A percentile compares a stretch with the other conserved stretches of the same genome.
Evolutionary conservation across 2,113 vertebrate species (phyloP).

Genomic region (Antechinus flavipes): DNA sequence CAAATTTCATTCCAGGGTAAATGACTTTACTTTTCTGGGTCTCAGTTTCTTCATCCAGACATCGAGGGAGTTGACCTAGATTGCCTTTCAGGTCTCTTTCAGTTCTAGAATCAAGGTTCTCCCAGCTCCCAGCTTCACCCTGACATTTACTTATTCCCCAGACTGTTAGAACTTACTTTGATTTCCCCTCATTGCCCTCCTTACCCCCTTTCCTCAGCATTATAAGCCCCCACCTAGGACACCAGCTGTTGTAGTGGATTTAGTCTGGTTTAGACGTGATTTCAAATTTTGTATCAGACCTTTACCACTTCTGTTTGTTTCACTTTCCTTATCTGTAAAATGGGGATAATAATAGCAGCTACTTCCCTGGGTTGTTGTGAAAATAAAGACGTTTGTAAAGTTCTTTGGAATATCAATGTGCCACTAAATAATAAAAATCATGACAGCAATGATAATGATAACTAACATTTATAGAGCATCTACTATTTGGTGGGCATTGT

Average conservation of each 20-base stretch:
- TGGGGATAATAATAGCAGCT: constrained; percentile 37
- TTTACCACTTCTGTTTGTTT: constrained; percentile 3
- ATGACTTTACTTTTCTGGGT: too few relatives aligned
- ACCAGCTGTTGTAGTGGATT: neutral
- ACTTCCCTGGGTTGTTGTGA: constrained; percentile 21
- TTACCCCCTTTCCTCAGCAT: too few relatives aligned
- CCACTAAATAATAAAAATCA: neutral
- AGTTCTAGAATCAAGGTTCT: too few relatives aligned
- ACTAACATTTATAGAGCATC: neutral
- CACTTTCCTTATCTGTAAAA: constrained; percentile 6
- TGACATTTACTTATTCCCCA: neutral
- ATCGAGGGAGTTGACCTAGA: too few relatives aligned
- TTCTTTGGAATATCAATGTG: neutral
- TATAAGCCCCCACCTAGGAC: neutral
- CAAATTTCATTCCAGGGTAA: too few relatives aligned
- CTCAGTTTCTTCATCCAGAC: neutral
- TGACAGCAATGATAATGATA: neutral
- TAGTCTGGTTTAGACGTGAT: constrained; percentile 31
- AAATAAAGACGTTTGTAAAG: constrained; percentile 15
- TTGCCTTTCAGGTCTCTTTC: too few relatives aligned
- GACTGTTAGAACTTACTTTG: too few relatives aligned
- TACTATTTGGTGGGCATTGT: constrained; percentile 55
- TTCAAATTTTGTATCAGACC: constrained; percentile 54
- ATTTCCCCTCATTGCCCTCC: too few relatives aligned
- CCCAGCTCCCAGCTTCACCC: neutral